Base-by-base conservation (phyloP, 2,888 invertebrate species). In the Polyploca ridens region DNA sequence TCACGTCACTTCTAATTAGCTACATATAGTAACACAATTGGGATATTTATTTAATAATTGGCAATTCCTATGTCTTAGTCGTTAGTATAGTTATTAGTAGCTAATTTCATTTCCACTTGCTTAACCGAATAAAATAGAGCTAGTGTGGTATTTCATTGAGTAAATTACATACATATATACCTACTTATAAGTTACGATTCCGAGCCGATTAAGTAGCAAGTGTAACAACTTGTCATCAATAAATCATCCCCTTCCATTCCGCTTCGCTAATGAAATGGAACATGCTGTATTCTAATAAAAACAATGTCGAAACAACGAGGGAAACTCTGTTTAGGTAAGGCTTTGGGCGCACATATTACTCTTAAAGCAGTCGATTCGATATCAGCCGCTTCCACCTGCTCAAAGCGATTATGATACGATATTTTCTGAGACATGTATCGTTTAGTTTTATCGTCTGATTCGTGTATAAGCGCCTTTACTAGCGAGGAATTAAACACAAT, bases 201-300 rank as follows among this genome's bases (percentile, higher is more conserved):
- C 14, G 59, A 63, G 62, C 62, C 60, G 68, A 54, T 54, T 54
- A 19, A 54, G 54, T 19, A 54, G 19, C 54, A 54, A 54, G 54
- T 54, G 10, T 54, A 19, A 66, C 69, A 62, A 70, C 69, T 63
- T 70, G 67, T 71, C 70, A 64, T 64, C n/a, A 65, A 70, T 67
- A 64, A 68, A 70, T 67, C 66, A 72, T 66, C 65, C 66, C 66
- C 66, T 70, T 68, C 65, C 71, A 69, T 72, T 75, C 69, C 72
- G 63, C 58, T 44, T n/a, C 67, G 62, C 70, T 69, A 78, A 73
- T 78, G 73, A 71, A 75, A 73, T 67, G 68, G 68, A 73, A 72
- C 75, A 76, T 72, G 73, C 62, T 70, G 66, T 74, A 72, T 78
- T 71, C 72, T 74, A 75, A 76, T 78, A 76, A 78, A 72, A 78